Conservation (phyloP, 2,113 vertebrate species). For the Condylura cristata region DNA sequence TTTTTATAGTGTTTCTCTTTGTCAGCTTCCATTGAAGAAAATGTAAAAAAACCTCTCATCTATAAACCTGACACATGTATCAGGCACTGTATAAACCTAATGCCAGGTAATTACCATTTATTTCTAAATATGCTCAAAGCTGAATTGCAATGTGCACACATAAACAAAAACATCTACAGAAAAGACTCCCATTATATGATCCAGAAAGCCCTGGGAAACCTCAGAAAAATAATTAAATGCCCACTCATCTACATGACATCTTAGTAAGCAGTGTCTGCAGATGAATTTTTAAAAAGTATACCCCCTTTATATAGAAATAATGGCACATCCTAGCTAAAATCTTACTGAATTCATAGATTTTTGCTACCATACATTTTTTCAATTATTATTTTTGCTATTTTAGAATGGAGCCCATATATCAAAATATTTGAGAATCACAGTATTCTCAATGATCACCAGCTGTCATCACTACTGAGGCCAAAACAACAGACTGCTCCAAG, state of each 20-base stretch:
- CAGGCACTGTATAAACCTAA: not conserved
- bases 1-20: not conserved
- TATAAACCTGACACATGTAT: not conserved
- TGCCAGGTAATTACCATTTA: not conserved
- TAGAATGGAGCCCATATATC: not conserved
- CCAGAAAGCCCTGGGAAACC: not conserved
- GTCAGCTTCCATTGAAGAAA: not conserved
- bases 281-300: no score
- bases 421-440: not conserved
- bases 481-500: not conserved
- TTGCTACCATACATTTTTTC: not conserved
- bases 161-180: not conserved
- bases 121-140: not conserved
- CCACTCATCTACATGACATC: no score
- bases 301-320: no score
- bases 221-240: not conserved
- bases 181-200: not conserved
- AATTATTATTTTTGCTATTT: not conserved
- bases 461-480: not conserved
- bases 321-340: not conserved
- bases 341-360: not conserved
- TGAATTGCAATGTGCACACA: not conserved
- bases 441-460: not conserved
- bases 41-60: not conserved
- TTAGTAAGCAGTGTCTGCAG: not conserved